Evolutionary conservation across 2,888 invertebrate genomes (phyloP), one percentile per base, ranked within the genome.

Genomic region (Trichopria drosophilae): DNA sequence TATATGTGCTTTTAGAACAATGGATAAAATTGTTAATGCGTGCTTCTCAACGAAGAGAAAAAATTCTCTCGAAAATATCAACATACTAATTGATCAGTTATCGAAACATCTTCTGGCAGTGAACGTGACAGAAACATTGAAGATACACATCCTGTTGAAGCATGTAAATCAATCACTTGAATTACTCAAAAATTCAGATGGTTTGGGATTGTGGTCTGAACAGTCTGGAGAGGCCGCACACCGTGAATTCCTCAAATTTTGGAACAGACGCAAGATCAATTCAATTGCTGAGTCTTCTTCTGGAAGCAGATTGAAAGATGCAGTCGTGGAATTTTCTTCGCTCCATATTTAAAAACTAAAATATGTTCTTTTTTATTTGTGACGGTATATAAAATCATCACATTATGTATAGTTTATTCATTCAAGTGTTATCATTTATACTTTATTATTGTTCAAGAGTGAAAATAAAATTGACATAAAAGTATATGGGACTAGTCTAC

Each of bases 171-270:
- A 29, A 29, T 29, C 10, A 15, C 29, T 29, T 29, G 29, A 29
- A 29, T 29, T 29, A 29, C 29, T 29, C 29, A 29, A 15, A 13
- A 29, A 29, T 29, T 29, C 29, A 3, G 34, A 34, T 34, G 34
- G 34, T n/a, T n/a, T n/a, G n/a, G n/a, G n/a, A n/a, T n/a, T n/a
- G n/a, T n/a, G n/a, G n/a, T n/a, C n/a, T n/a, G 34, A 34, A 34
- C 34, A 34, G 15, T 12, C 34, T 34, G 34, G 34, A 16, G 34
- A 34, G 34, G 18, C 34, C 3, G 19, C 15, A 5, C 34, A 34
- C 13, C 34, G 16, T 10, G 34, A 34, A 34, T 34, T 34, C 6
- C 16, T 34, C 13, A 34, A 34, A 34, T 13, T 12, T 15, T 34
- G 34, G 34, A 34, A 34, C 6, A 34, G 15, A 34, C 5, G 34